Conservation (phyloP, 1,140 invertebrate genomes). For the Drosophila paulistorum region DNA sequence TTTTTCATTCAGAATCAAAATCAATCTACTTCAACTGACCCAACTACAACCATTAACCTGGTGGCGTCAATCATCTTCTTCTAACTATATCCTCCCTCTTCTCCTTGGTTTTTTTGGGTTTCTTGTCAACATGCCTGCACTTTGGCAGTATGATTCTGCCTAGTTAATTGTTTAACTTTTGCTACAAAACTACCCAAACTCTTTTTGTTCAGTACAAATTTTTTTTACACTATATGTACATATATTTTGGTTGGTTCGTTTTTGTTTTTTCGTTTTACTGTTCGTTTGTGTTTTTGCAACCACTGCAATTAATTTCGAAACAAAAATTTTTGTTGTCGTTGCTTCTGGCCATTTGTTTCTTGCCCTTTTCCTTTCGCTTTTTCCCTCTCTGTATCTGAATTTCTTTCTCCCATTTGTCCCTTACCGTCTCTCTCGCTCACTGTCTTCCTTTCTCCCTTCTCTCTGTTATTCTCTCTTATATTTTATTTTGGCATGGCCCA, state of each 20-base stretch:
- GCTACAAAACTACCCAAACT: conserved; percentile 38
- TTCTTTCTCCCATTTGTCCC: no score
- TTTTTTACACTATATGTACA: background rate
- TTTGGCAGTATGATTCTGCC: conserved; percentile 22
- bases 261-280: conserved; percentile 4
- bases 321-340: conserved; percentile 50
- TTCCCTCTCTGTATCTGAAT: background rate
- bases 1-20: no score
- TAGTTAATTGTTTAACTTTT: conserved; percentile 60
- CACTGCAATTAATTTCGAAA: conserved; percentile 75
- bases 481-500: conserved; percentile 61
- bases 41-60: background rate
- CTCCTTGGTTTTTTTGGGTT: no score
- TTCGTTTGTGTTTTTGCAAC: conserved; percentile 33
- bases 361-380: conserved; percentile 22
- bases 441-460: no score
- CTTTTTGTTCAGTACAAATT: conserved; percentile 16
- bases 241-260: background rate
- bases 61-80: background rate
- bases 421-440: background rate
- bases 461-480: conserved; percentile 11
- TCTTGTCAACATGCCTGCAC: no score
- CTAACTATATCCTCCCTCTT: background rate
- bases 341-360: conserved; percentile 63
- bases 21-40: no score